A percentile compares a stretch with the other conserved stretches of the same genome.
Conservation (phyloP, 2,797 vertebrate genomes). For the Lepus oiostolus region DNA sequence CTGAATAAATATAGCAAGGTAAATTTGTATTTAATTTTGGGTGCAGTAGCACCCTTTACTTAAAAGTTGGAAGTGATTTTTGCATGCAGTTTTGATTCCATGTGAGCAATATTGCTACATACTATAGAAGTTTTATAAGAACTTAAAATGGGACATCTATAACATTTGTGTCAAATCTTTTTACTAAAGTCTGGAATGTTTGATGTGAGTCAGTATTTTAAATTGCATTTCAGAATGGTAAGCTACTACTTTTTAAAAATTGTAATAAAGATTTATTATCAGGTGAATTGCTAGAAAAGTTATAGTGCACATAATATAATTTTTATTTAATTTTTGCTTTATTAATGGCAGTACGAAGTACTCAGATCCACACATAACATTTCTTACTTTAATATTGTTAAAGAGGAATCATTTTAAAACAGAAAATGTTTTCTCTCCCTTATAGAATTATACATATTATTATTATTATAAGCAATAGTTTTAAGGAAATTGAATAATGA, state of each 20-base stretch:
- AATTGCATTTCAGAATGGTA: background rate
- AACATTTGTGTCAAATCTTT: background rate
- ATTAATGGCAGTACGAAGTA: background rate
- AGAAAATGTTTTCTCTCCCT: background rate
- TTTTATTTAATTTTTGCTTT: conserved; percentile 58
- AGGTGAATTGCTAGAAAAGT: conserved; percentile 22
- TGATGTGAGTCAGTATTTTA: conserved; percentile 37
- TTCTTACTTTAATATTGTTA: conserved; percentile 37
- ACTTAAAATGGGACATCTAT: conserved; percentile 34
- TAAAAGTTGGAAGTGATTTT: conserved; percentile 59
- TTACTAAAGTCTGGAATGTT: background rate
- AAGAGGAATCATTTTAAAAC: conserved; percentile 50
- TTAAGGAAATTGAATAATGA: background rate
- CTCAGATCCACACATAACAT: background rate
- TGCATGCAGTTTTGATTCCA: conserved; percentile 22
- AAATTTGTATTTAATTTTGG: conserved; percentile 34
- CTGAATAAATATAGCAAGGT: conserved; percentile 26
- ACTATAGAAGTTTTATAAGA: conserved; percentile 18
- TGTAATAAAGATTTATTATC: background rate
- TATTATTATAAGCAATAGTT: conserved; percentile 11
- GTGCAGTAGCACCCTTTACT: conserved; percentile 40
- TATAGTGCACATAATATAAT: conserved; percentile 5
- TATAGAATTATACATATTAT: background rate
- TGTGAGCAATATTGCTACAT: background rate
- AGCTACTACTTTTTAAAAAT: background rate